Conservation (phyloP, 1,140 invertebrate species). For the Rhopalosiphum padi region DNA sequence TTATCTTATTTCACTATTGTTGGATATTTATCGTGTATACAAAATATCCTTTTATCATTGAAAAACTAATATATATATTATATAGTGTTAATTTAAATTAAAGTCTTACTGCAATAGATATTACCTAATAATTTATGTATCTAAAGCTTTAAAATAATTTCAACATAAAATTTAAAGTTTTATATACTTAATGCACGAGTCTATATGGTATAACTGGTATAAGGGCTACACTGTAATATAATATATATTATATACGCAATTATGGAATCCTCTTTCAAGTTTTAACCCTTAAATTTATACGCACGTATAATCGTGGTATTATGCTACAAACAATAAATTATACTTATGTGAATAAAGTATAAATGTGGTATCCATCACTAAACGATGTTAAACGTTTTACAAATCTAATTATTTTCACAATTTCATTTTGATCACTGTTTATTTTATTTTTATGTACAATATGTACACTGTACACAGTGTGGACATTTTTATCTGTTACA, state of each 20-base stretch:
- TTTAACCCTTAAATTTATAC: background rate
- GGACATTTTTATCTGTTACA: background rate
- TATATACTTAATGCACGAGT: background rate
- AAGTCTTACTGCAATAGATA: background rate
- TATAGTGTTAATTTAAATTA: background rate
- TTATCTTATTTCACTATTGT: conserved; percentile 12
- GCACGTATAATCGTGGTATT: background rate
- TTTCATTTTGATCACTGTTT: background rate
- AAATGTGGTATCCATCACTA: background rate
- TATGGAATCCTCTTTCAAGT: background rate
- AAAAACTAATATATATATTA: background rate
- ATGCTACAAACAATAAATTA: background rate
- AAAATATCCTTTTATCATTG: background rate
- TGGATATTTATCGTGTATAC: background rate
- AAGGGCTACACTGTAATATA: background rate
- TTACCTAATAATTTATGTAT: background rate
- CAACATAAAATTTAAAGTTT: background rate
- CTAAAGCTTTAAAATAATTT: background rate
- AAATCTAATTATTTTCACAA: background rate
- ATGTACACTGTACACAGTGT: background rate
- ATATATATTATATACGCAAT: background rate
- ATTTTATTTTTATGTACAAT: background rate
- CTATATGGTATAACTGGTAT: background rate
- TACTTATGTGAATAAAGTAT: background rate
- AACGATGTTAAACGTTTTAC: background rate